Evolutionary conservation across 2,113 vertebrate species (phyloP).

Genomic region (Coracopsis vasa): DNA sequence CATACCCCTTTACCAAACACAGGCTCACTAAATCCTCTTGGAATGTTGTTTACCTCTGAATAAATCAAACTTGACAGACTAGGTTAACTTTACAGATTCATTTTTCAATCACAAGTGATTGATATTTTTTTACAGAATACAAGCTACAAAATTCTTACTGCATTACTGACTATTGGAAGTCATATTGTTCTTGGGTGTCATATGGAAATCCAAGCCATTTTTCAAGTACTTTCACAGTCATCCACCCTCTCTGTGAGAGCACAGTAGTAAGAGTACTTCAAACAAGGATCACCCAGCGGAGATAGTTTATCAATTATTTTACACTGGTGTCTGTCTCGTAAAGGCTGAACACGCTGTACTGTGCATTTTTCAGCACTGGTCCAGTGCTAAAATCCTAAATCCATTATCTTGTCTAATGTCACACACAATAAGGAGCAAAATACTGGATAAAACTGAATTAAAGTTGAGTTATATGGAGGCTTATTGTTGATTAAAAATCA

Average conservation of each 20-base stretch:
- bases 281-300: conserved; percentile 31
- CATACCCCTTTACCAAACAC: conserved; percentile 79
- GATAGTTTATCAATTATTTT: conserved; percentile 60
- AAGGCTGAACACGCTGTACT: conserved; percentile 11
- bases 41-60: conserved; percentile 82
- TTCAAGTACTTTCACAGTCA: conserved; percentile 64
- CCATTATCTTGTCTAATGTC: neutral
- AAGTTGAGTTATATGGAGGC: neutral
- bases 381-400: conserved; percentile 24
- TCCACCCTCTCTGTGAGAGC: neutral
- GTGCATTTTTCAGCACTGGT: neutral
- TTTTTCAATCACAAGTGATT: conserved; percentile 79
- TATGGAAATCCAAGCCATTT: conserved; percentile 70
- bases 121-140: conserved; percentile 78
- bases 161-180: conserved; percentile 62
- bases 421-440: neutral
- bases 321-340: conserved; percentile 31
- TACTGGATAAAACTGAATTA: neutral
- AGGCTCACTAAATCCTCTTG: conserved; percentile 79
- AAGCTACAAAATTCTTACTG: conserved; percentile 75
- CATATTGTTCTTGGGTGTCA: conserved; percentile 72
- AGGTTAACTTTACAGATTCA: conserved; percentile 80
- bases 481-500: neutral
- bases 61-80: conserved; percentile 81
- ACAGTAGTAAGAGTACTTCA: conserved; percentile 3